phyloP scores from a whole-genome alignment of 2,113 vertebrate species.

The Heterocephalus glaber region DNA sequence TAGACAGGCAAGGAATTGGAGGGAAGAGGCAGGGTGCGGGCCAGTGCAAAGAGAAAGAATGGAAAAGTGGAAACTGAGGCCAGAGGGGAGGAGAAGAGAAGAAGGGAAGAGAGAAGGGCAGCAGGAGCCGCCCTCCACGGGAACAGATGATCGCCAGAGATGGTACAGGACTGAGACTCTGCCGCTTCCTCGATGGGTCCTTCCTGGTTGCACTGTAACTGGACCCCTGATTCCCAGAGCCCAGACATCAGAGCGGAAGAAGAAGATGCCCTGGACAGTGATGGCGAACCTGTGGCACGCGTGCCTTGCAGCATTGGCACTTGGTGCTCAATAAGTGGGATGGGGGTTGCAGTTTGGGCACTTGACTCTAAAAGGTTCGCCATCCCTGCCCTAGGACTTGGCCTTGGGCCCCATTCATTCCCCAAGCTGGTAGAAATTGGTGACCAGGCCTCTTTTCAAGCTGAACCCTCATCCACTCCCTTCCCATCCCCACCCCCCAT shows the following conservation, averaged over 20 bases:
- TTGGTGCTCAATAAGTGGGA: background rate
- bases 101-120: background rate
- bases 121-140: background rate
- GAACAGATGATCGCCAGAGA: accelerated
- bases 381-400: background rate
- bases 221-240: background rate
- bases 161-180: background rate
- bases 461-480: background rate
- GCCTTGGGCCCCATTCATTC: background rate
- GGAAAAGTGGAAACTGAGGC: background rate
- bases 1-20: background rate
- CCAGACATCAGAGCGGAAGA: background rate
- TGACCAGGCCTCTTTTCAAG: conserved; percentile 70
- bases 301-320: background rate
- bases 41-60: background rate
- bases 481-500: background rate
- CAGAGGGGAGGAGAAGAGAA: background rate
- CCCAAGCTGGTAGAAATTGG: background rate
- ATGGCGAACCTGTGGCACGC: background rate
- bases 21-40: no score
- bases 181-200: background rate
- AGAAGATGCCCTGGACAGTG: background rate
- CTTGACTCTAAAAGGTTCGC: background rate
- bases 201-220: accelerated
- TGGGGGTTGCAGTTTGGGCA: background rate